phyloP scores from a whole-genome alignment of 2,113 vertebrate genomes.

The Malurus melanocephalus region DNA sequence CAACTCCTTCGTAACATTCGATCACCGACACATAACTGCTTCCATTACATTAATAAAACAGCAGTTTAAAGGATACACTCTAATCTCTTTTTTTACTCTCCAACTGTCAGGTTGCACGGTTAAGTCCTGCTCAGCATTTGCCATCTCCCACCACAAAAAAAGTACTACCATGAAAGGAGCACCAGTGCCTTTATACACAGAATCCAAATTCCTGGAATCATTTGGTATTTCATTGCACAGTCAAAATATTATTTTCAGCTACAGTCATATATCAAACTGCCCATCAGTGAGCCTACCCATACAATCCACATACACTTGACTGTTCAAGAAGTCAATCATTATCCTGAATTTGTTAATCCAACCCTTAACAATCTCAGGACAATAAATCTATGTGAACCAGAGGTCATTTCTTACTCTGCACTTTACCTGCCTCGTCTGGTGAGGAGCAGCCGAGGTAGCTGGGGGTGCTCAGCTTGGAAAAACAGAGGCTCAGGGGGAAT shows the following conservation, averaged over 20 bases:
- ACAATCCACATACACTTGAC: too few species aligned
- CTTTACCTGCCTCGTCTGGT: neutral
- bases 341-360: neutral
- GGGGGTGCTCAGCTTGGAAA: neutral
- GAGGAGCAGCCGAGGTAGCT: neutral
- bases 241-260: neutral
- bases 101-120: neutral
- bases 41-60: constrained; percentile 18
- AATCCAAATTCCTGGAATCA: neutral
- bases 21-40: neutral
- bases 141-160: neutral
- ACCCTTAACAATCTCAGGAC: neutral
- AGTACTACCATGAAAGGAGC: neutral
- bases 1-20: neutral
- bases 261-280: neutral
- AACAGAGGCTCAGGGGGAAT: neutral
- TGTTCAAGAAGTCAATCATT: neutral
- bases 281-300: neutral
- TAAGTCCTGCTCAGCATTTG: neutral
- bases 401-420: neutral
- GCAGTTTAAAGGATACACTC: neutral
- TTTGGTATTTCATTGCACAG: neutral
- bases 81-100: neutral
- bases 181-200: neutral
- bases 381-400: neutral